Conservation (phyloP, 2,113 vertebrate genomes). For the Chamaetylas fuelleborni region DNA sequence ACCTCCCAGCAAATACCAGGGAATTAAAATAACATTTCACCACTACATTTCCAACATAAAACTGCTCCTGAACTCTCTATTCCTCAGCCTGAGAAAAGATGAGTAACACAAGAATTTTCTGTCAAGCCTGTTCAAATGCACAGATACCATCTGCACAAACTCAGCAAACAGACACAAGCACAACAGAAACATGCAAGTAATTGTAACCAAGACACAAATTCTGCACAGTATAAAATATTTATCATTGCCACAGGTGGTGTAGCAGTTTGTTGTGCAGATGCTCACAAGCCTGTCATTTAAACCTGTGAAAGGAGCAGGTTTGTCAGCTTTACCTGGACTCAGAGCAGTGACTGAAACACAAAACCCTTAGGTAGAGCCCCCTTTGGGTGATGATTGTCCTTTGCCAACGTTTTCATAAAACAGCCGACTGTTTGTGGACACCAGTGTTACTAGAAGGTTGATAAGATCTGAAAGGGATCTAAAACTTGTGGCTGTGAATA, state of each 20-base stretch:
- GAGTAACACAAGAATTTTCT: background rate
- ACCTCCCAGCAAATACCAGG: background rate
- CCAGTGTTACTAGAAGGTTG: background rate
- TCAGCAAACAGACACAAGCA: background rate
- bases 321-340: background rate
- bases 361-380: background rate
- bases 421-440: background rate
- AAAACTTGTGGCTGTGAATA: background rate
- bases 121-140: background rate
- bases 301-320: background rate
- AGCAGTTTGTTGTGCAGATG: conserved; percentile 32
- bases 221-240: conserved; percentile 40
- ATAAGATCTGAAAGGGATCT: background rate
- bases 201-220: background rate
- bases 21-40: background rate
- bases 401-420: background rate
- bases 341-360: background rate
- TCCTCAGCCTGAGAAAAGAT: background rate
- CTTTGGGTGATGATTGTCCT: background rate
- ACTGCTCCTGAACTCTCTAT: background rate
- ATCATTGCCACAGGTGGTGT: background rate
- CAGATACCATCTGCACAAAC: background rate
- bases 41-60: background rate
- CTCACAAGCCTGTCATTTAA: background rate
- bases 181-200: background rate